Evolutionary conservation across 1,140 invertebrate genomes (phyloP), one percentile per base, ranked within the genome.

Genomic region (Linepithema humile): DNA sequence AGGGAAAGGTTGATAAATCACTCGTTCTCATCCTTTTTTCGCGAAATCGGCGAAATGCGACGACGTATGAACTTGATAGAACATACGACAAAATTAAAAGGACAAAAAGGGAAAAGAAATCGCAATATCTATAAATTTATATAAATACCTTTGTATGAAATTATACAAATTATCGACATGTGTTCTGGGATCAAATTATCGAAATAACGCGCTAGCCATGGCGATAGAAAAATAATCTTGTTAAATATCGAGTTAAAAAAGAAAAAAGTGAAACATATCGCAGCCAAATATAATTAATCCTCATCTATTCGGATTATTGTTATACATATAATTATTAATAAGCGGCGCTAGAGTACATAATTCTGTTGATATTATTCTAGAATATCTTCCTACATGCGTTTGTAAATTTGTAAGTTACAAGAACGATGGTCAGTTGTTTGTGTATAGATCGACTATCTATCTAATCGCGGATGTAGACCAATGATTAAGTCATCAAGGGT

Each of bases 151-250:
- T 84, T 85, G 60, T 90, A 65, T 87, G 84, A 67, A 74, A 84
- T 88, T 87, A 67, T 84, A 69, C 67, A 80, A 88, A 57, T 82
- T 84, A 87, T 88, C 83, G 57, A 91, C 87, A 90, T 91, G 88
- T 91, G 91, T 92, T 91, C 89, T 92, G 92, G 92, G 92, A 92
- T 92, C 92, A 92, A 94, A 91, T 89, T 91, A 88, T 85, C 84
- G 91, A 90, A 88, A 85, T 86, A 86, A 83, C 67, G 70, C 85
- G 87, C 87, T 88, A 84, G 84, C 83, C 85, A 82, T 88, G 73
- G 45, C 69, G 65, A 83, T 67, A 72, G 74, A 84, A 70, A 43
- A 59, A 7, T 45, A 69, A 89, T 72, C 73, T 87, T 84, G 85
- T 86, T 86, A 77, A 86, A 77, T 86, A 74, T 88, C 78, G 40